phyloP scores from a whole-genome alignment of 2,888 invertebrate species.

The Stenodera caucasica region DNA sequence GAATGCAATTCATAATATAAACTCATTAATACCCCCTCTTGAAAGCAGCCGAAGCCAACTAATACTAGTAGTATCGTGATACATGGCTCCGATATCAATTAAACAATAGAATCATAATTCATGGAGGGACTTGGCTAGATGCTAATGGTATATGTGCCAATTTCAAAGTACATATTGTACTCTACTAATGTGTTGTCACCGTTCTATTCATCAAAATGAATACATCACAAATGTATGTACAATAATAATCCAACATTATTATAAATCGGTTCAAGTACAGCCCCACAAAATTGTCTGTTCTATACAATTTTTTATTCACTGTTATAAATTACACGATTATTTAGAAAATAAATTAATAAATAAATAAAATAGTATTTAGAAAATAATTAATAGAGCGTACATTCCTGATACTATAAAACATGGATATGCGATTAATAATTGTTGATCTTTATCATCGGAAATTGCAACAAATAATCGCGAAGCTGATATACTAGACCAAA shows the following conservation, averaged over 20 bases:
- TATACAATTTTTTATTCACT: too few relatives aligned
- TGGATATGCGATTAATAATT: slow-evolving; percentile 87
- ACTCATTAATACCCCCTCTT: slow-evolving; percentile 1
- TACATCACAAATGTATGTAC: neutral
- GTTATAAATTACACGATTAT: too few relatives aligned
- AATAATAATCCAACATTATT: neutral
- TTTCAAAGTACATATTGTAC: neutral
- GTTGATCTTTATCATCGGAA: slow-evolving; percentile 83
- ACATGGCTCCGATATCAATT: slow-evolving; percentile 5
- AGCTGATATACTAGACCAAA: slow-evolving; percentile 92
- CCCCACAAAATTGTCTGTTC: too few relatives aligned
- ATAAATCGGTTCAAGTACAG: neutral
- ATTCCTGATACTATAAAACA: slow-evolving; percentile 91
- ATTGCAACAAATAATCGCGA: slow-evolving; percentile 91
- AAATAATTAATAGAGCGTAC: slow-evolving; percentile 88
- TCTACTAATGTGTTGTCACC: neutral
- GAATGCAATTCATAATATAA: neutral
- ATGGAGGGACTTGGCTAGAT: neutral
- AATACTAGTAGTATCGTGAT: neutral
- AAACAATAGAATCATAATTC: slow-evolving; percentile 15
- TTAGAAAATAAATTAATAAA: neutral
- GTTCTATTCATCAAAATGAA: slow-evolving; percentile 1
- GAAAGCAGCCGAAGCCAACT: neutral
- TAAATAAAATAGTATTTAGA: slow-evolving; percentile 59
- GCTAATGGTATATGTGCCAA: neutral